Base-by-base conservation (phyloP, 2,888 invertebrate genomes). In the Synanthedon vespiformis region DNA sequence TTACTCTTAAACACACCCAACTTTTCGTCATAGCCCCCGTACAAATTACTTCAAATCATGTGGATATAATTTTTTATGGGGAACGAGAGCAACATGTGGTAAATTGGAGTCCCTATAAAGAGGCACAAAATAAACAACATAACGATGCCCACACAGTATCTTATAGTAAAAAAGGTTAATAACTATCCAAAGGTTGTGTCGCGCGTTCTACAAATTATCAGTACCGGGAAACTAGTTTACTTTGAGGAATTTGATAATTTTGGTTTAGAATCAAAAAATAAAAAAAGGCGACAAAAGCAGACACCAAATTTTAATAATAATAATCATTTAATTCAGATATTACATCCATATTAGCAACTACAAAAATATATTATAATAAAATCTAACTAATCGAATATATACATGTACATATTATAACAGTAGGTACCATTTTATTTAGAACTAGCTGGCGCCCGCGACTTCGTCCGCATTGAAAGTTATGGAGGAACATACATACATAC, bases 31-130 rank as follows among this genome's bases (percentile, higher is more conserved):
- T 80, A 81, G 80, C 77, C 66, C 34, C 67, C 67, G 61, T 72
- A 79, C 76, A 84, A 84, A 84, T 84, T 86, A 81, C 81, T 70
- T 78, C 75, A 77, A 81, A 84, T 82, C 75, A 78, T 81, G 78
- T 85, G 77, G 79, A 77, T 80, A 81, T 78, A 74, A 78, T 77
- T 82, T 83, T 85, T 83, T 83, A 78, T 68, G 59, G 55, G 58
- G 62, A 63, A 67, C 60, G 57, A 71, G 71, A 76, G 67, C 74
- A 73, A 74, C 86, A 86, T 84, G 80, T 84, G 87, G 82, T 85
- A 81, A 85, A 85, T 86, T 85, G 73, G 75, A 73, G 77, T 70
- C 75, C 74, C 78, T 77, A 75, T 74, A 68, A 72, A 68, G 65
- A 71, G 62, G 64, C 68, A 66, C 64, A 72, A 80, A 81, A 83